Conservation (phyloP, 2,113 vertebrate genomes). For the Takifugu bimaculatus region DNA sequence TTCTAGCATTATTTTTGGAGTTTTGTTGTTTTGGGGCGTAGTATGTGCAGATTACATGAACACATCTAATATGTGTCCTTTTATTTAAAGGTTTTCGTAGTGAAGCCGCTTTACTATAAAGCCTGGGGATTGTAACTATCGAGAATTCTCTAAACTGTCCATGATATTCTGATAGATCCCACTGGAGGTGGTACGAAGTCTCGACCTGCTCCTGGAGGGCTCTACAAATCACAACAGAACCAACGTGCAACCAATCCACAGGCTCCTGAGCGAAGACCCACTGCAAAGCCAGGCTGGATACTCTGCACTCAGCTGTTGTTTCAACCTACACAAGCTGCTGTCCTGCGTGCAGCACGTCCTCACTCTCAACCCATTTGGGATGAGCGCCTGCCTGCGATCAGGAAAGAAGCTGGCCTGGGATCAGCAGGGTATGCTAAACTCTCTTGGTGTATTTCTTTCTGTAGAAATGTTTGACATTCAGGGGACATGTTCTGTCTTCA, state of each 20-base stretch:
- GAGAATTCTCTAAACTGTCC: too few species aligned
- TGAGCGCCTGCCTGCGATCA: slow-evolving; percentile 82
- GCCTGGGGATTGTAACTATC: too few species aligned
- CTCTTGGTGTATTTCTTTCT: too few species aligned
- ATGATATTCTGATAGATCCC: slow-evolving; percentile 66
- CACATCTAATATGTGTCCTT: too few species aligned
- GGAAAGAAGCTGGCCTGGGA: slow-evolving; percentile 92
- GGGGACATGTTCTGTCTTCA: neutral
- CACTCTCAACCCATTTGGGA: slow-evolving; percentile 82
- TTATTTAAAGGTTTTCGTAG: too few species aligned
- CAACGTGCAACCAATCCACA: slow-evolving; percentile 75
- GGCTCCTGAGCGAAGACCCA: slow-evolving; percentile 79
- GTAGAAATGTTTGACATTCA: neutral
- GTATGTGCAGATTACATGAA: too few species aligned
- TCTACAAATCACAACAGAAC: slow-evolving; percentile 53
- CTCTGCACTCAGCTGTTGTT: slow-evolving; percentile 73
- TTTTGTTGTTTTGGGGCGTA: too few species aligned
- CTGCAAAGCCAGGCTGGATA: slow-evolving; percentile 79
- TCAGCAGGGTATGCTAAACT: slow-evolving; percentile 80
- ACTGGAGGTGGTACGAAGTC: slow-evolving; percentile 75
- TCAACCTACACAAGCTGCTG: slow-evolving; percentile 81
- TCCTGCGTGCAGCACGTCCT: slow-evolving; percentile 80
- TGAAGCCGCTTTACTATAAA: too few species aligned
- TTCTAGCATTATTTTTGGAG: too few species aligned
- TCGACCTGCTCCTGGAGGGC: slow-evolving; percentile 89